Base-by-base conservation (phyloP, 2,888 invertebrate species). In the Cerceris ruficornis region DNA sequence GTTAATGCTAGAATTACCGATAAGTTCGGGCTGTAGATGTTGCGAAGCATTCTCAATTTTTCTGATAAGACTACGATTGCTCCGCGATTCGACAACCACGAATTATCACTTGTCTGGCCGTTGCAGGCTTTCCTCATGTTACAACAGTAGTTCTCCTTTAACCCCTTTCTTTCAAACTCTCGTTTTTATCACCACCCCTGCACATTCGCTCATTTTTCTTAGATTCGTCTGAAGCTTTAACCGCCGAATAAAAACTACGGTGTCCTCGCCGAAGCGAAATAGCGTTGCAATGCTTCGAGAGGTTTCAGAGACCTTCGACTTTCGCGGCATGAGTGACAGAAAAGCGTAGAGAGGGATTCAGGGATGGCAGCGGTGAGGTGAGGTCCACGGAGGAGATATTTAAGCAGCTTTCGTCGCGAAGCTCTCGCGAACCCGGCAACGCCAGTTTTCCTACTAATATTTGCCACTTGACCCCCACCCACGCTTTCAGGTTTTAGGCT, bases 381-480 rank as follows among this genome's bases (percentile, higher is more conserved):
- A 66, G 77, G 75, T 75, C 64, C 75, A 66, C 75, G 84, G 80
- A 72, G 77, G 73, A 88, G 86, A 85, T 82, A 85, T 87, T 91
- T 92, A 92, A 92, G 92, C 91, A 89, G 92, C 92, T 92, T 92
- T 92, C 89, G 88, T 90, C 88, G 89, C 88, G 86, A 84, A 87
- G 85, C 80, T 84, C 82, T 77, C 87, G 84, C 83, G 87, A 88
- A 87, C 88, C 87, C 87, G 85, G 86, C 86, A 87, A 83, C 88
- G 85, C 87, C 88, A 88, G 90, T 91, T 91, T 90, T 91, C 90
- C 85, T 91, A 91, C 91, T 92, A 92, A 92, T 92, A 91, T 92
- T 92, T 92, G 91, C 91, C 89, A 91, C 90, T 91, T 90, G 91
- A 90, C 90, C 89, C 86, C 87, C 87, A 77, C 83, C 86, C 81